Evolutionary conservation across 2,113 vertebrate genomes (phyloP), one percentile per base, ranked within the genome.

Genomic region (Heterotilapia buettikoferi): DNA sequence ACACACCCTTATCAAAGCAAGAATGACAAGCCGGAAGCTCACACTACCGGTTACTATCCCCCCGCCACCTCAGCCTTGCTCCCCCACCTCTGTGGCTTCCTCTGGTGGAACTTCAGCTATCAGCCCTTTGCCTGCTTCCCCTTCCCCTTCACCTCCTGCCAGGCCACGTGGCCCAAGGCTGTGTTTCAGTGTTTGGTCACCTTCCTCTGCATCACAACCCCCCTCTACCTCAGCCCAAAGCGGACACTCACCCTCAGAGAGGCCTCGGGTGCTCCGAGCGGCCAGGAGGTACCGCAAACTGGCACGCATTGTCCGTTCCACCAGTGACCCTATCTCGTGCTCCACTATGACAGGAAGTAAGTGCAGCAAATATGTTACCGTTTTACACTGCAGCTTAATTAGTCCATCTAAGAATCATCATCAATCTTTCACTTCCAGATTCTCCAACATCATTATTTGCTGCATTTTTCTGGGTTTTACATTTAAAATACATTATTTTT

Each of bases 261-360:
- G 92, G 40, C 92, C 94, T 19, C 92, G 53, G n/a, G 95, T 36
- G 21, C 92, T 93, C 36, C 94, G 95, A 73, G 93, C 78, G 14
- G 2, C 53, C 18, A 89, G 92, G 31, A 93, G 89, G 47, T 86
- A 94, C 84, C 93, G 93, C 82, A 97, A 95, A 76, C 94, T 96
- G 92, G 95, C 94, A 16, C 96, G 61, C 38, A 96, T 99, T 11
- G 97, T 98, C 86, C 98, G 98, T 3, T 99, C 98, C 12, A 97
- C 97, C 95, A 99, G 98, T 43, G 98, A 99, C 95, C 98, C 98
- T 0, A 93, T 97, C 31, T 97, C 98, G 1, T 98, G 97, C 68
- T 95, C 95, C 0, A 97, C 97, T n/a, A 21, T 86, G 0, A 33
- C 89, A 29, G 95, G 96, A 98, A 96, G 99, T 99, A 95, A 53